A percentile compares a stretch with the other conserved stretches of the same genome.
Conservation (phyloP, 2,888 invertebrate genomes). For the Folsomia manolachei region DNA sequence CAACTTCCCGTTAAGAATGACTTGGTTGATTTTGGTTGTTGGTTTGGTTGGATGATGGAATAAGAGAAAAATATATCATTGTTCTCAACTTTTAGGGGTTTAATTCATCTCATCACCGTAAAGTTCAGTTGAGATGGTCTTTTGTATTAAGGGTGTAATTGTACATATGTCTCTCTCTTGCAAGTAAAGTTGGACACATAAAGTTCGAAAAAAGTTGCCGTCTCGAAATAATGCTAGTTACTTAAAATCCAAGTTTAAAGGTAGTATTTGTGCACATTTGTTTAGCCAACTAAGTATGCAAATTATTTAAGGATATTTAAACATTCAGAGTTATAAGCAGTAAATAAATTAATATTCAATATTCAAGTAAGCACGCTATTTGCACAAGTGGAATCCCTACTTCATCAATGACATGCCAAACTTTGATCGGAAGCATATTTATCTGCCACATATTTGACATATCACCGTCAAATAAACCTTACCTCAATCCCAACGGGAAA, state of each 20-base stretch:
- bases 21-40: too few species aligned
- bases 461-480: too few species aligned
- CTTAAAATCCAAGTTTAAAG: too few species aligned
- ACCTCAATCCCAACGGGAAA: too few species aligned
- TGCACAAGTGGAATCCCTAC: too few species aligned
- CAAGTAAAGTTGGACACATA: not conserved
- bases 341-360: too few species aligned
- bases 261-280: too few species aligned
- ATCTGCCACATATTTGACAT: not conserved
- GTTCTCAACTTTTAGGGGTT: slow-evolving; percentile 6
- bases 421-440: not conserved
- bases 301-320: not conserved
- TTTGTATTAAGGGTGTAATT: not conserved
- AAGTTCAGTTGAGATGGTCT: not conserved
- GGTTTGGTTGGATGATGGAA: too few species aligned
- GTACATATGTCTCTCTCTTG: too few species aligned
- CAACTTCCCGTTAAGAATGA: slow-evolving; percentile 16
- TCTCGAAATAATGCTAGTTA: not conserved
- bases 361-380: too few species aligned
- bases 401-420: not conserved
- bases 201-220: not conserved
- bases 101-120: not conserved
- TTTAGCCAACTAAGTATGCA: too few species aligned
- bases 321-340: too few species aligned
- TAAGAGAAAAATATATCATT: slow-evolving; percentile 17